These are phyloP conservation scores for Ischnura elegans DNA, from an alignment of 2,888 invertebrate species.

Conservation along the genomic window DNA sequence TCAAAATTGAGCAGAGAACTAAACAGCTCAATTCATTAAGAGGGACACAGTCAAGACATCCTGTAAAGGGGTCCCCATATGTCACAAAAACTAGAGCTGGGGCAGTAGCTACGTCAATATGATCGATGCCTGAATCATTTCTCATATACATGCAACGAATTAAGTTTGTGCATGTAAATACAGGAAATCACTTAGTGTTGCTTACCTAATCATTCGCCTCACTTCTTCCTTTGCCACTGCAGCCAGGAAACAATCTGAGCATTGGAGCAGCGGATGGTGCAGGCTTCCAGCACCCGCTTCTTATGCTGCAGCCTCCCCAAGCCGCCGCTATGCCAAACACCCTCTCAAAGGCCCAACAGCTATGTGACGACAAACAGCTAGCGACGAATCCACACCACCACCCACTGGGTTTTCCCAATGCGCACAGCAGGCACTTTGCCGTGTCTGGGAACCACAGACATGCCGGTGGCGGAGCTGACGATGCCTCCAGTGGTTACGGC, in stretches of 20 bases:
- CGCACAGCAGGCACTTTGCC: slow-evolving; percentile 52
- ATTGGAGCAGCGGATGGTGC: slow-evolving; percentile 60
- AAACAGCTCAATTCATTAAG: too few relatives aligned
- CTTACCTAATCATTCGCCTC: not conserved
- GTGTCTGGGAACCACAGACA: slow-evolving; percentile 54
- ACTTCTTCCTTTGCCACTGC: not conserved
- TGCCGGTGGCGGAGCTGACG: slow-evolving; percentile 78
- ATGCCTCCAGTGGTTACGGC: slow-evolving; percentile 89
- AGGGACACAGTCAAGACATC: too few relatives aligned
- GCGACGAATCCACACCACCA: slow-evolving; percentile 62
- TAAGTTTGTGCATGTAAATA: too few relatives aligned
- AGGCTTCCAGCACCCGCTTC: slow-evolving; percentile 60
- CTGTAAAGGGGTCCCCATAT: too few relatives aligned
- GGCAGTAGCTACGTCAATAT: too few relatives aligned
- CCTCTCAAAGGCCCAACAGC: slow-evolving; percentile 70
- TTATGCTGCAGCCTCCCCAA: slow-evolving; percentile 74
- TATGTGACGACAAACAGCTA: slow-evolving; percentile 67
- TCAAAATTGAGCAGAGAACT: too few relatives aligned
- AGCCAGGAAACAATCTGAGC: slow-evolving; percentile 67
- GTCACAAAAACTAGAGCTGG: too few relatives aligned
- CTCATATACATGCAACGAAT: too few relatives aligned
- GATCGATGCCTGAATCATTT: too few relatives aligned
- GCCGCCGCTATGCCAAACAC: slow-evolving; percentile 71
- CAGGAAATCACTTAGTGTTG: not conserved
- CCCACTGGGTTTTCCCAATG: slow-evolving; percentile 39